Percentiles rank a stretch among this genome's conserved stretches.
Evolutionary conservation across 2,113 vertebrate species (phyloP).

Genomic region (Lamprologus tigripictilis): DNA sequence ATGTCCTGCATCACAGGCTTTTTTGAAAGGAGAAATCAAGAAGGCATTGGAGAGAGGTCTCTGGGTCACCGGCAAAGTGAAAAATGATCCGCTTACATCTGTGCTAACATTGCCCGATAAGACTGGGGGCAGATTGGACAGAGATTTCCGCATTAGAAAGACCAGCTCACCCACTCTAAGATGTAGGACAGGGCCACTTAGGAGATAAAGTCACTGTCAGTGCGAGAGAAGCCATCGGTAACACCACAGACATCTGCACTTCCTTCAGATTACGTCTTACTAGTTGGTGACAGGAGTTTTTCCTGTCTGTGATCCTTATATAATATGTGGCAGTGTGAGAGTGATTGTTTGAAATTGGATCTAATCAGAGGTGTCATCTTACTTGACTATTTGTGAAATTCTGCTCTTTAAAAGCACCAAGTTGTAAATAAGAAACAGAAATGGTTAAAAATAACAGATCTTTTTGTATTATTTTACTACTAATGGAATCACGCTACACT

Average conservation of each 20-base stretch:
- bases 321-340: neutral
- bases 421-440: neutral
- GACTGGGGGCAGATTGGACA: conserved; percentile 31
- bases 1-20: neutral
- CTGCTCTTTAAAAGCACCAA: neutral
- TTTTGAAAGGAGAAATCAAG: neutral
- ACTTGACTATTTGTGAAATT: neutral
- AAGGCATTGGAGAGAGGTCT: neutral
- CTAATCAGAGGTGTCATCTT: neutral
- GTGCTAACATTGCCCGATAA: conserved; percentile 30
- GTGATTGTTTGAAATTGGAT: neutral
- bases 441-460: neutral
- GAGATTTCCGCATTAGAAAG: conserved; percentile 7
- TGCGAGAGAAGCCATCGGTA: neutral
- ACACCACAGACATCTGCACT: neutral
- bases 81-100: conserved; percentile 43
- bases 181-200: neutral
- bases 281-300: neutral
- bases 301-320: neutral
- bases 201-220: conserved; percentile 32
- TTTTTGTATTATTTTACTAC: neutral
- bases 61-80: conserved; percentile 20
- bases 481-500: neutral
- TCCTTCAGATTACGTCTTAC: neutral
- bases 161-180: conserved; percentile 16